These are phyloP conservation scores for Zelostemma sp. DNA, from an alignment of 1,140 invertebrate species.

Conservation along the genomic window DNA sequence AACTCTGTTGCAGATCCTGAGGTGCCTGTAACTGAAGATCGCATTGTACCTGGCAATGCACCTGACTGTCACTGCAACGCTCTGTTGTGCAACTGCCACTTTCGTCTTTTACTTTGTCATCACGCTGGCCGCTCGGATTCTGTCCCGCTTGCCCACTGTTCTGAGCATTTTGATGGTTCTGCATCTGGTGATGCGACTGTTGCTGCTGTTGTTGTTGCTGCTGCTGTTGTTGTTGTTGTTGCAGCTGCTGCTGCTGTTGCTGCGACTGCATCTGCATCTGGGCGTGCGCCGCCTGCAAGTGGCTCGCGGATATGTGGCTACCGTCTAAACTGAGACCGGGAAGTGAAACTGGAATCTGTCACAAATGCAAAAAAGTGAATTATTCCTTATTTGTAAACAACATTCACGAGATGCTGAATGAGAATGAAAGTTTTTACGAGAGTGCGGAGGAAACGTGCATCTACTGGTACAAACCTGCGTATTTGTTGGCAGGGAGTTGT, in stretches of 20 bases:
- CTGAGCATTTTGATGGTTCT: slow-evolving; percentile 64
- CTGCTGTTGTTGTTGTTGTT: slow-evolving; percentile 55
- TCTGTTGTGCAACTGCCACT: slow-evolving; percentile 63
- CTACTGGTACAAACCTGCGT: slow-evolving; percentile 67
- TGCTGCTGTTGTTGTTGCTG: slow-evolving; percentile 47
- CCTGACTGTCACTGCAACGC: slow-evolving; percentile 64
- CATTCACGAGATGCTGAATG: background rate
- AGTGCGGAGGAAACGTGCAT: slow-evolving; percentile 41
- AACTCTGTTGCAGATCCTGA: slow-evolving; percentile 65
- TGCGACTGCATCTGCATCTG: slow-evolving; percentile 68
- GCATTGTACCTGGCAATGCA: slow-evolving; percentile 67
- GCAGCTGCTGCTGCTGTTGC: slow-evolving; percentile 61
- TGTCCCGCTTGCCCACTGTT: slow-evolving; percentile 56
- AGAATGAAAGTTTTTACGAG: background rate
- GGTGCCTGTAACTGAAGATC: slow-evolving; percentile 66
- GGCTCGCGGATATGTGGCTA: slow-evolving; percentile 63
- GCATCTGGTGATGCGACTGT: slow-evolving; percentile 64
- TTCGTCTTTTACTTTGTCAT: slow-evolving; percentile 66
- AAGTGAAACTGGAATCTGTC: slow-evolving; percentile 66
- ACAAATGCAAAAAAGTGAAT: slow-evolving; percentile 4
- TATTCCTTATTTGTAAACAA: background rate
- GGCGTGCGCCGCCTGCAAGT: slow-evolving; percentile 66
- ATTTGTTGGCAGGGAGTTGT: slow-evolving; percentile 60
- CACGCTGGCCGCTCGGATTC: slow-evolving; percentile 58
- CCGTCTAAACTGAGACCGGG: slow-evolving; percentile 66